A percentile compares a stretch with the other conserved stretches of the same genome.
These are phyloP conservation scores for human DNA, from an alignment of 2,113 vertebrate genomes.

Conservation along the genomic window DNA sequence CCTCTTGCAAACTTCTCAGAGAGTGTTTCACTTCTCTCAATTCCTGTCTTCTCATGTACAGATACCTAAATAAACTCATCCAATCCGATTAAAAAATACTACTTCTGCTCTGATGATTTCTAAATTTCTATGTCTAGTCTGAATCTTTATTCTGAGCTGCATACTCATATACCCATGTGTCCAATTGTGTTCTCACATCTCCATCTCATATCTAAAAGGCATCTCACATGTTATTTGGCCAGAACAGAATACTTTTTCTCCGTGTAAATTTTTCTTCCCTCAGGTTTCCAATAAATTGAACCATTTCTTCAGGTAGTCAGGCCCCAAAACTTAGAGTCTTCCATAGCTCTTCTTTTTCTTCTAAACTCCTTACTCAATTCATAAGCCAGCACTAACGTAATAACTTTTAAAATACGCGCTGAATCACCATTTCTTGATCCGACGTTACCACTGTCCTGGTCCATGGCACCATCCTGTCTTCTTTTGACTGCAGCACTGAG, in stretches of 20 bases:
- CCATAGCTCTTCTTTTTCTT: not conserved
- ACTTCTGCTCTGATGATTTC: not conserved
- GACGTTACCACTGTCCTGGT: not conserved
- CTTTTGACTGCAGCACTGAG: not conserved
- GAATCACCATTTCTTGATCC: not conserved
- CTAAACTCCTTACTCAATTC: not conserved
- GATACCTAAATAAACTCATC: not conserved
- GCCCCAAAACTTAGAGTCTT: not conserved
- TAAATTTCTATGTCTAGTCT: not conserved
- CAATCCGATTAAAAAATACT: not conserved
- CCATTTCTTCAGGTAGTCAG: not conserved
- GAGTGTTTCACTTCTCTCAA: not conserved
- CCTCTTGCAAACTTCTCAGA: not conserved
- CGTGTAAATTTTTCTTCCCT: not conserved
- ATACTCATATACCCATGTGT: no score
- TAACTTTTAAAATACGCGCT: not conserved
- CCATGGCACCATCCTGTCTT: not conserved
- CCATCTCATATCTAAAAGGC: not conserved
- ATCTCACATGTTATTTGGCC: not conserved
- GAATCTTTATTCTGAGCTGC: not conserved
- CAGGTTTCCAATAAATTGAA: not conserved
- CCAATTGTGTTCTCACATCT: not conserved
- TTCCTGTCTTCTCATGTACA: not conserved
- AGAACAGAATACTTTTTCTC: not conserved
- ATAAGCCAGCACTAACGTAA: not conserved